Base-by-base conservation (phyloP, 2,888 invertebrate species). In the Scelioninae gen. 1 region DNA sequence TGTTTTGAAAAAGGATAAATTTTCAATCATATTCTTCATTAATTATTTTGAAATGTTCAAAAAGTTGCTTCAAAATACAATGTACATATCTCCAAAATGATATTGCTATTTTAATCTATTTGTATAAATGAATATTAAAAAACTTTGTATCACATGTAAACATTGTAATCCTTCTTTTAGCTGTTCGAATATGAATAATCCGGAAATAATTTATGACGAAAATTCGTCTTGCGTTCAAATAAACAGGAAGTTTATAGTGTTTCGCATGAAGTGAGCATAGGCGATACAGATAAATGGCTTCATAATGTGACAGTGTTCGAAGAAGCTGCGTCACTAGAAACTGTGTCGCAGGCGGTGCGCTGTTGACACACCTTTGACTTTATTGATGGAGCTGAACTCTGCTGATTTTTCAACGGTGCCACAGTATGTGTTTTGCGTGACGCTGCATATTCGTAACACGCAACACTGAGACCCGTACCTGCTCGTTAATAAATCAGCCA, bases 371-470 rank as follows among this genome's bases (percentile, higher is more conserved):
- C 74, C 74, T 75, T 65, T 15, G 63, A 47, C 47, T 29, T 56
- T 49, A 75, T 62, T 56, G 65, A 75, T 62, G 65, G 38, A 65
- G 13, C 34, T 38, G 38, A 11, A 56, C 51, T 55, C 38, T 49
- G 9, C 23, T 15, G 63, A 74, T 74, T 74, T 74, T 74, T 74
- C 74, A 63, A 23, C 74, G 62, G 62, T 16, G 34, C 63, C 55
- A 74, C 60, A 51, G n/a, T 71, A 40, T 11, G 11, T 29, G 47
- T 31, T 45, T 34, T 31, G 45, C 55, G 82, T 83, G 86, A 83
- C 76, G 66, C 9, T 51, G 60, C 68, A 51, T 66, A 31, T 6
- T 47, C 75, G 78, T 62, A 84, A 83, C 84, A 86, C 78, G 84
- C 80, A 75, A 82, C 69, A 69, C 4, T 2, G 23, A 82, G 63